Conservation (phyloP, 2,113 vertebrate species). For the Corynorhinus townsendii region DNA sequence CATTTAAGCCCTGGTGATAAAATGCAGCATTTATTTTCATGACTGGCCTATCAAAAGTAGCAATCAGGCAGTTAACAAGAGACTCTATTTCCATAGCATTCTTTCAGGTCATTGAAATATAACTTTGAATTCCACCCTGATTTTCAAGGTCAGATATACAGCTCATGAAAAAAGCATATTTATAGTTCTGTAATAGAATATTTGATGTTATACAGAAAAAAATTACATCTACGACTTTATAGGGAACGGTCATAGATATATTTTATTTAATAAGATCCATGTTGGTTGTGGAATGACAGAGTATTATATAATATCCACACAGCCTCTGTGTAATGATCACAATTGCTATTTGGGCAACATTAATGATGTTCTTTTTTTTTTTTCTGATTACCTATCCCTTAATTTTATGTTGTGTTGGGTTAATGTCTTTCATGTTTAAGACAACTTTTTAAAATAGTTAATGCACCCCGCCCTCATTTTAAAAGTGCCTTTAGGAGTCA, state of each 20-base stretch:
- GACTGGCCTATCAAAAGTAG: constrained; percentile 57
- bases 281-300: background rate
- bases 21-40: constrained; percentile 46
- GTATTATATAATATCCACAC: background rate
- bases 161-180: constrained; percentile 36
- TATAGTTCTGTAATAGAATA: background rate
- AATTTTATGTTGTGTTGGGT: background rate
- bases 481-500: background rate
- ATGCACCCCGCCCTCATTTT: background rate
- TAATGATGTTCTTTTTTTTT: background rate
- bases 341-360: background rate
- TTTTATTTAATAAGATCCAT: constrained; percentile 2
- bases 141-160: constrained; percentile 57
- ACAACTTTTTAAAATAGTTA: constrained; percentile 37
- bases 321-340: background rate
- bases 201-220: constrained; percentile 37
- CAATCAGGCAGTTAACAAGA: constrained; percentile 56
- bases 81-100: constrained; percentile 48
- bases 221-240: background rate
- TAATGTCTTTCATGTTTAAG: background rate
- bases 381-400: background rate
- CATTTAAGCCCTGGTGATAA: background rate
- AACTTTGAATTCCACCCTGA: constrained; percentile 43
- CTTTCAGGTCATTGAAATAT: constrained; percentile 55
- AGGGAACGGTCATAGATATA: background rate